Evolutionary conservation across 2,888 invertebrate species (phyloP), one percentile per base, ranked within the genome.

Genomic region (Stenurella melanura): DNA sequence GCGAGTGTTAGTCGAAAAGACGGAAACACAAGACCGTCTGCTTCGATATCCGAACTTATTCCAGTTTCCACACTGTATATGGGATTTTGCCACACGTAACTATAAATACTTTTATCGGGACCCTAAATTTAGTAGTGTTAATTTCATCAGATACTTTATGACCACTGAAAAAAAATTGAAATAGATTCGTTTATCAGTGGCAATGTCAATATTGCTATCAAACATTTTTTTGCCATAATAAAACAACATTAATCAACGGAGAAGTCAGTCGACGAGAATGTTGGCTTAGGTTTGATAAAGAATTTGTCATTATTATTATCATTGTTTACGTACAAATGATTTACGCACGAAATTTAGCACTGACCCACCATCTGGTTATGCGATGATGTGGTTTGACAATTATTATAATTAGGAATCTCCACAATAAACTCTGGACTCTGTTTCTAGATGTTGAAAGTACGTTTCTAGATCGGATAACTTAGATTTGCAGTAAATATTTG

Each of bases 401-500:
- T 38, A 7, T 11, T 9, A 1, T 26, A 26, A 38, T 42, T 12
- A 42, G 42, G 42, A 42, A 12, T 42, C 42, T 15, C 12, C 42
- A 11, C 2, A 42, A 1, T 42, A 11, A 42, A 42, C 42, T 42
- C 42, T 42, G 42, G 12, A 42, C 15, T 42, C 0, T 12, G 4
- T 42, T 12, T 42, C 11, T 42, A 42, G 42, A 42, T 9, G 0
- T 15, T 42, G 9, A 34, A 34, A 34, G 9, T 34, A 4, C 7
- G 15, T n/a, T n/a, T 42, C 42, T 50, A n/a, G 50, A n/a, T 50
- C n/a, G n/a, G n/a, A 50, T n/a, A 12, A 0, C n/a, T n/a, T 50
- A n/a, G n/a, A 50, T 50, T n/a, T 50, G 50, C n/a, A n/a, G 50
- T 50, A 50, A 50, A 50, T 50, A 50, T 50, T 50, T 15, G n/a